Percentiles rank a stretch among this genome's conserved stretches.
phyloP scores from a whole-genome alignment of 2,113 vertebrate genomes.

The Nothoprocta perdicaria region DNA sequence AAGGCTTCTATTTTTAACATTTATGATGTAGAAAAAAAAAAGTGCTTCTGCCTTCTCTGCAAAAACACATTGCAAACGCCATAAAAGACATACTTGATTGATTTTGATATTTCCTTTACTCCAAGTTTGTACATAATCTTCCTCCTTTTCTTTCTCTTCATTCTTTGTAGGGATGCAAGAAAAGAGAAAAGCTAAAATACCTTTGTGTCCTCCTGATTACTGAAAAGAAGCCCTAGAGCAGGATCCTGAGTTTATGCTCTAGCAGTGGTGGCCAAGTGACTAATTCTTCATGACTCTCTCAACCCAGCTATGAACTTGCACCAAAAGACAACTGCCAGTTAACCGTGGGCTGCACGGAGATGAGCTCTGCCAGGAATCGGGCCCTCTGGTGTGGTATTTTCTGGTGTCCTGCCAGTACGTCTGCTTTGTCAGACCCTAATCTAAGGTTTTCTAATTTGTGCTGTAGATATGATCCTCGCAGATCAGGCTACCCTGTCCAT shows the following conservation, averaged over 20 bases:
- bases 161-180: background rate
- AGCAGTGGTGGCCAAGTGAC: background rate
- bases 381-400: background rate
- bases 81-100: background rate
- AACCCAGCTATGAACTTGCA: background rate
- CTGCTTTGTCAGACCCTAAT: background rate
- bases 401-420: background rate
- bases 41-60: background rate
- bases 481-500: background rate
- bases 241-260: background rate
- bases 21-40: background rate
- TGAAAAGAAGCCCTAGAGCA: background rate
- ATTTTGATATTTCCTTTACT: background rate
- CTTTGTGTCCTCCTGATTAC: background rate
- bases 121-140: background rate
- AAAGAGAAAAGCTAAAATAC: background rate
- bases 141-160: background rate
- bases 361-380: rapidly evolving
- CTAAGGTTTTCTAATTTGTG: rapidly evolving
- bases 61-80: background rate
- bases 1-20: constrained; percentile 4
- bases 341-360: rapidly evolving
- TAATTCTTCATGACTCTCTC: background rate
- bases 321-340: background rate
- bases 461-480: background rate